Conservation (phyloP, 2,113 vertebrate genomes). For the Mobula birostris region DNA sequence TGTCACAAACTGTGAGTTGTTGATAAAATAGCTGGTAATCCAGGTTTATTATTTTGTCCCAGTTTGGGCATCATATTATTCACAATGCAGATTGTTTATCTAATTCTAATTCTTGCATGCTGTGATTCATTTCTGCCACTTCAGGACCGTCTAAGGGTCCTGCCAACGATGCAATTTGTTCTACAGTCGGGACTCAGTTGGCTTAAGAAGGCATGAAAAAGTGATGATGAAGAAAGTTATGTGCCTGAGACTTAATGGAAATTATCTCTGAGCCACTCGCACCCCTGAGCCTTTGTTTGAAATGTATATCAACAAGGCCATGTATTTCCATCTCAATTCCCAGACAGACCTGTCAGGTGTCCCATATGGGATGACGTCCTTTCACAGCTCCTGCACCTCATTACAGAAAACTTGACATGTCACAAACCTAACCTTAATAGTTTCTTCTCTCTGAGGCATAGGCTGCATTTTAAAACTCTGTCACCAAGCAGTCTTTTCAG, state of each 20-base stretch:
- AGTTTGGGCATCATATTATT: conserved; percentile 74
- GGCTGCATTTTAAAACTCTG: conserved; percentile 24
- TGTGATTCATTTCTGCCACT: conserved; percentile 68
- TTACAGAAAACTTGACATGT: conserved; percentile 49
- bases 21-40: conserved; percentile 55
- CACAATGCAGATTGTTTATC: conserved; percentile 65
- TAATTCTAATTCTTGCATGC: conserved; percentile 60
- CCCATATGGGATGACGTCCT: conserved; percentile 46
- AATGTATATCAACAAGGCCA: conserved; percentile 43
- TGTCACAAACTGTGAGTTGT: conserved; percentile 53
- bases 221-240: conserved; percentile 62
- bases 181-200: conserved; percentile 65
- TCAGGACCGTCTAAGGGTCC: conserved; percentile 66
- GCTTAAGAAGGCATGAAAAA: conserved; percentile 62
- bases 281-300: conserved; percentile 45
- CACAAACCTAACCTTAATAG: conserved; percentile 16
- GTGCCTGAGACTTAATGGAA: conserved; percentile 66
- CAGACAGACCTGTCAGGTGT: conserved; percentile 45
- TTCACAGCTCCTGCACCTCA: conserved; percentile 48
- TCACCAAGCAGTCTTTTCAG: not conserved
- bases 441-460: conserved; percentile 16
- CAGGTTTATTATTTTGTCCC: conserved; percentile 64
- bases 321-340: conserved; percentile 45
- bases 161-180: conserved; percentile 75
- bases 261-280: conserved; percentile 54